Evolutionary conservation across 2,888 invertebrate species (phyloP).

Genomic region (Drosophila fungiperda): DNA sequence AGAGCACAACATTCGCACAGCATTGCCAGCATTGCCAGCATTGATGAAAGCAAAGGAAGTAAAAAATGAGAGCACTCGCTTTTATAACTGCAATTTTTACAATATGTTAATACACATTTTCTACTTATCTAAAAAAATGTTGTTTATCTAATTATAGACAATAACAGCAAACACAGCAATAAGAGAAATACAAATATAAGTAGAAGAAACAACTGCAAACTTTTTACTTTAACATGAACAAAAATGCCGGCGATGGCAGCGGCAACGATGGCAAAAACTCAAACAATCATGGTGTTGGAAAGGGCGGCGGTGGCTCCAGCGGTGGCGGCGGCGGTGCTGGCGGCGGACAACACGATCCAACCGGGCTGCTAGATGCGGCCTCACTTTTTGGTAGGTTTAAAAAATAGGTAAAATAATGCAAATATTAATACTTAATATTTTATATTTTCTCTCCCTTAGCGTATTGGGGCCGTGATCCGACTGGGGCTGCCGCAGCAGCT

Average conservation of each 20-base stretch:
- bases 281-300: slow-evolving; percentile 79
- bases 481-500: slow-evolving; percentile 84
- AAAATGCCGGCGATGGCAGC: slow-evolving; percentile 90
- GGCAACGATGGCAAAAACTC: slow-evolving; percentile 84
- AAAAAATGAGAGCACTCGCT: slow-evolving; percentile 11
- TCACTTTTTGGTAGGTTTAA: slow-evolving; percentile 88
- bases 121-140: background rate
- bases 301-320: slow-evolving; percentile 85
- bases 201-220: slow-evolving; percentile 13
- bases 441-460: slow-evolving; percentile 85
- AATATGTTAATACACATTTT: slow-evolving; percentile 5
- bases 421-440: background rate
- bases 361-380: slow-evolving; percentile 92
- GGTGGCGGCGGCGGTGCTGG: slow-evolving; percentile 61
- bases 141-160: slow-evolving; percentile 19
- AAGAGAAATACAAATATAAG: slow-evolving; percentile 17
- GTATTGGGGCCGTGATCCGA: slow-evolving; percentile 91
- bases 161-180: slow-evolving; percentile 26
- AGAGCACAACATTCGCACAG: slow-evolving; percentile 52
- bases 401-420: background rate
- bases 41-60: slow-evolving; percentile 30
- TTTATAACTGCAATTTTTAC: slow-evolving; percentile 2
- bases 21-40: slow-evolving; percentile 63
- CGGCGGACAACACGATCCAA: slow-evolving; percentile 86
- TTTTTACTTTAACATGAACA: slow-evolving; percentile 88